Evolutionary conservation across 1,140 invertebrate genomes (phyloP).

Genomic region (Apis laboriosa): DNA sequence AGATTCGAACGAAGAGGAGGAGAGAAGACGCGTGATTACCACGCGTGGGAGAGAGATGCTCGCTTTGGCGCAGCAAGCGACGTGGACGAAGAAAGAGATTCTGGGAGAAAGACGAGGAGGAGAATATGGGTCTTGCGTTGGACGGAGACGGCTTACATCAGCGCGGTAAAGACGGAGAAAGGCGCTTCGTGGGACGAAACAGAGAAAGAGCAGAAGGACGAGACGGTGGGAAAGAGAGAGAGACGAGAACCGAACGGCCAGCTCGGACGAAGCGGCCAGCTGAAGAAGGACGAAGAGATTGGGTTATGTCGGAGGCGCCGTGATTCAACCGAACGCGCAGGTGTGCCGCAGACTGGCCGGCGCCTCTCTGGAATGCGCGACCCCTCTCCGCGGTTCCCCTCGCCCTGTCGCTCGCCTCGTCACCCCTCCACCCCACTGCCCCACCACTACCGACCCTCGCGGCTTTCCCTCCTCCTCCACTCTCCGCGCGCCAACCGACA

Average conservation of each 20-base stretch:
- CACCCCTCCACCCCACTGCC: background rate
- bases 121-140: background rate
- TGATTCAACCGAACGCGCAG: conserved; percentile 80
- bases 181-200: conserved; percentile 37
- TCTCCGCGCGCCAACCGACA: background rate
- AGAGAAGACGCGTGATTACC: background rate
- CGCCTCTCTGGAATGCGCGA: conserved; percentile 79
- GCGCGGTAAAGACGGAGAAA: conserved; percentile 32
- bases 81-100: conserved; percentile 33
- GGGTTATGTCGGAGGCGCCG: conserved; percentile 78
- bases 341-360: conserved; percentile 80
- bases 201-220: conserved; percentile 39
- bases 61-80: background rate
- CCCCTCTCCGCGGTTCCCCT: conserved; percentile 53
- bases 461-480: conserved; percentile 19
- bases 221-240: background rate
- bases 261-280: conserved; percentile 31
- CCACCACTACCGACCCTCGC: conserved; percentile 30
- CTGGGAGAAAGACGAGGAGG: background rate
- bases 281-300: conserved; percentile 63
- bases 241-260: conserved; percentile 22
- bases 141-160: conserved; percentile 23
- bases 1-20: conserved; percentile 21
- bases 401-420: conserved; percentile 12
- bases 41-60: background rate